phyloP scores from a whole-genome alignment of 2,113 vertebrate genomes.

The Fregata magnificens region DNA sequence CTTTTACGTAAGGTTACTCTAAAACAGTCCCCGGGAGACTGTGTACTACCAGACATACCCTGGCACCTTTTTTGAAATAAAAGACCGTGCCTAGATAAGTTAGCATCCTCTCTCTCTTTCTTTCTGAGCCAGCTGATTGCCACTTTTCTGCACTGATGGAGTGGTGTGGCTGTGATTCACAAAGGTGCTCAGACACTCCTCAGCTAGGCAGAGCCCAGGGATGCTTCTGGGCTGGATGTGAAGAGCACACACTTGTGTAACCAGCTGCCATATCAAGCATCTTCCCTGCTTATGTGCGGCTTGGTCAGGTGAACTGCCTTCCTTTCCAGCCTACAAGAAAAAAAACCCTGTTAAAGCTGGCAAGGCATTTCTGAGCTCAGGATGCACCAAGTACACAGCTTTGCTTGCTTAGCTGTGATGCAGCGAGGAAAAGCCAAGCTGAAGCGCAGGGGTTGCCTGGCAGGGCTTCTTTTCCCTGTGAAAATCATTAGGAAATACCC shows the following conservation, averaged over 20 bases:
- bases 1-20: neutral
- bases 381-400: neutral
- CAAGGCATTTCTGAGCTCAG: neutral
- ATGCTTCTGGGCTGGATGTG: neutral
- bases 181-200: neutral
- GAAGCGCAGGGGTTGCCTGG: neutral
- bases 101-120: neutral
- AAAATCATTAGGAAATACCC: neutral
- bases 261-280: neutral
- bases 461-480: neutral
- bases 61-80: neutral
- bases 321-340: neutral
- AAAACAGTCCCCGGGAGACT: neutral
- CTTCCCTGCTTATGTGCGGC: neutral
- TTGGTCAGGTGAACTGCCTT: neutral
- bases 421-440: neutral
- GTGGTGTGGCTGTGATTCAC: neutral
- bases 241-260: neutral
- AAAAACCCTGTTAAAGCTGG: neutral
- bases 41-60: neutral
- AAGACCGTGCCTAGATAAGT: neutral
- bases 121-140: neutral
- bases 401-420: neutral
- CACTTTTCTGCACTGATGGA: accelerated
- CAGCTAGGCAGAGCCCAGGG: neutral